phyloP scores from a whole-genome alignment of 2,113 vertebrate species.

The Gorsachius goisagi region DNA sequence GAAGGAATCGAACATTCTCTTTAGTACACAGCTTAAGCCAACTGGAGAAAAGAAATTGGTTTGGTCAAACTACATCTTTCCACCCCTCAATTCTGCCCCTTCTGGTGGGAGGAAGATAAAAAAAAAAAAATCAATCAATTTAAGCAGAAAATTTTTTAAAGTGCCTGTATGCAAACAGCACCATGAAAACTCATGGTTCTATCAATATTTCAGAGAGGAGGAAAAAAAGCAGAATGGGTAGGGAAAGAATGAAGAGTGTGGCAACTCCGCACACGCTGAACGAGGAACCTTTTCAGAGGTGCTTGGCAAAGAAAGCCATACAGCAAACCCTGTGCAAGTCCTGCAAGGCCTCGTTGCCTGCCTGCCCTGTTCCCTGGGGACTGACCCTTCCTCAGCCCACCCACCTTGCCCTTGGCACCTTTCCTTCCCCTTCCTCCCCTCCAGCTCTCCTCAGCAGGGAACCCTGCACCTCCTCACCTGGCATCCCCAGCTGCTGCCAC shows the following conservation, averaged over 20 bases:
- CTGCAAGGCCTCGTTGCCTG: neutral
- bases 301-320: neutral
- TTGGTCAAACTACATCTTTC: neutral
- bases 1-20: neutral
- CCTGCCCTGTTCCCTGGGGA: neutral
- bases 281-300: neutral
- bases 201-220: neutral
- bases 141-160: neutral
- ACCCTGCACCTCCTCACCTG: neutral
- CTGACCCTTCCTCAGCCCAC: neutral
- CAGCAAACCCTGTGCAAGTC: neutral
- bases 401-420: neutral
- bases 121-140: neutral
- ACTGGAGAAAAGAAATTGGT: neutral
- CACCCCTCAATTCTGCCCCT: neutral
- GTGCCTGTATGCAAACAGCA: neutral
- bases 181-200: neutral
- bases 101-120: neutral
- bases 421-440: too few species aligned
- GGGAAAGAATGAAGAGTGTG: neutral
- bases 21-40: neutral
- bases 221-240: neutral
- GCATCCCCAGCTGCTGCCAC: rapidly evolving
- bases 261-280: neutral
- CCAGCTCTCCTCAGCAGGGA: neutral